These are phyloP conservation scores for Ephestia elutella DNA, from an alignment of 1,140 invertebrate species.

Conservation along the genomic window DNA sequence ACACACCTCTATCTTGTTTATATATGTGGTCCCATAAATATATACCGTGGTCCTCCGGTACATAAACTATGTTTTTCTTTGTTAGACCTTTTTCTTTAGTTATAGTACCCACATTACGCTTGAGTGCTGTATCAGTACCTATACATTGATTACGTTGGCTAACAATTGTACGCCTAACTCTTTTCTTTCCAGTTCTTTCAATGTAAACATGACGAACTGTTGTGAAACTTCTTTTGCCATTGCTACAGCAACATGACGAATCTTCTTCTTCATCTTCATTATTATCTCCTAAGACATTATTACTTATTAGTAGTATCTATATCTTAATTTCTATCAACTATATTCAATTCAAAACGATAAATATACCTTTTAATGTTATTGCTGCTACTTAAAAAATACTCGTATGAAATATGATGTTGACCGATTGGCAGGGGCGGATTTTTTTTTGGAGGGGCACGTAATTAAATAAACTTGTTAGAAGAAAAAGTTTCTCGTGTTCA, in stretches of 20 bases:
- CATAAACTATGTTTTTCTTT: neutral
- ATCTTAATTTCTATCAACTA: too few species aligned
- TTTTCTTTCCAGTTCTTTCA: neutral
- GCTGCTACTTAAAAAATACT: too few species aligned
- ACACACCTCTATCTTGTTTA: constrained; percentile 8
- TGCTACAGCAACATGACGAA: neutral
- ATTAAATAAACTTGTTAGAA: too few species aligned
- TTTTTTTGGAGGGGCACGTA: too few species aligned
- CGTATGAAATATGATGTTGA: too few species aligned
- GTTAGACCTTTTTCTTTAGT: neutral
- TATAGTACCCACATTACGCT: neutral
- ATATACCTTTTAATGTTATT: too few species aligned
- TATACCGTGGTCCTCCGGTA: neutral
- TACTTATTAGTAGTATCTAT: too few species aligned
- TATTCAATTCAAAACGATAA: too few species aligned
- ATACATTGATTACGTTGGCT: neutral
- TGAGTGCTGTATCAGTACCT: neutral
- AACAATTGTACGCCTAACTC: neutral
- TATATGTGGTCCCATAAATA: neutral
- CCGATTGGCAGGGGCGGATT: too few species aligned
- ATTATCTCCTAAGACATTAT: too few species aligned
- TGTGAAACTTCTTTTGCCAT: neutral
- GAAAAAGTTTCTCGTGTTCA: too few species aligned
- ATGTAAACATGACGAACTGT: neutral
- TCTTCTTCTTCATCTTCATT: too few species aligned